Percentiles rank a stretch among this genome's conserved stretches.
Evolutionary conservation across 2,797 vertebrate genomes (phyloP).

Genomic region (Silurus aristotelis): DNA sequence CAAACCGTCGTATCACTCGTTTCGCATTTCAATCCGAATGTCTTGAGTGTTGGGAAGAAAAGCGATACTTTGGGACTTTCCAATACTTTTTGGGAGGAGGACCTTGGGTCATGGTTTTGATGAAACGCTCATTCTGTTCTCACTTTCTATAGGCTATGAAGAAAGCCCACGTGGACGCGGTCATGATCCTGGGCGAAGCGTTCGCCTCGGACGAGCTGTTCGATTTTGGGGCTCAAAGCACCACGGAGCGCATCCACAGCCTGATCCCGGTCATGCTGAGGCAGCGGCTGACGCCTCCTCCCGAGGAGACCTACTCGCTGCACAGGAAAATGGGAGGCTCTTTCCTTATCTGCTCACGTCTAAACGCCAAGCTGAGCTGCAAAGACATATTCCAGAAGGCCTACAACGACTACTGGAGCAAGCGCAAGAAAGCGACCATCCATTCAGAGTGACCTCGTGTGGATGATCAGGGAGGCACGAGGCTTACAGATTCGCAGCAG

Average conservation of each 20-base stretch:
- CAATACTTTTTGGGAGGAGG: no score
- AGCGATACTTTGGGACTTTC: no score
- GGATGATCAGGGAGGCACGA: no score
- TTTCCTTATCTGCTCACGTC: slow-evolving; percentile 96
- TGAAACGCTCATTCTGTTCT: no score
- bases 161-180: slow-evolving; percentile 91
- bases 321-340: slow-evolving; percentile 98
- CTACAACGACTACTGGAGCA: slow-evolving; percentile 85
- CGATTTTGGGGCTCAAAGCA: slow-evolving; percentile 87
- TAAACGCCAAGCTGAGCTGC: slow-evolving; percentile 85
- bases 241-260: slow-evolving; percentile 92
- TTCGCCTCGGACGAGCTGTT: slow-evolving; percentile 84
- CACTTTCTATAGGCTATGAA: slow-evolving; percentile 82
- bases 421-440: slow-evolving; percentile 62
- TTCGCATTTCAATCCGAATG: no score
- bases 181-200: slow-evolving; percentile 96
- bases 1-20: no score
- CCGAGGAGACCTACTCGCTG: slow-evolving; percentile 95
- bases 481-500: no score
- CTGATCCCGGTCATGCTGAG: slow-evolving; percentile 95
- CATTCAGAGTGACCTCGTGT: slow-evolving; percentile 37
- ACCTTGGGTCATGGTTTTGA: no score
- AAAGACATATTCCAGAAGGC: slow-evolving; percentile 86
- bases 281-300: slow-evolving; percentile 90
- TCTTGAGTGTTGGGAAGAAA: no score